Conservation (phyloP, 2,113 vertebrate species). For the Stegastes partitus region DNA sequence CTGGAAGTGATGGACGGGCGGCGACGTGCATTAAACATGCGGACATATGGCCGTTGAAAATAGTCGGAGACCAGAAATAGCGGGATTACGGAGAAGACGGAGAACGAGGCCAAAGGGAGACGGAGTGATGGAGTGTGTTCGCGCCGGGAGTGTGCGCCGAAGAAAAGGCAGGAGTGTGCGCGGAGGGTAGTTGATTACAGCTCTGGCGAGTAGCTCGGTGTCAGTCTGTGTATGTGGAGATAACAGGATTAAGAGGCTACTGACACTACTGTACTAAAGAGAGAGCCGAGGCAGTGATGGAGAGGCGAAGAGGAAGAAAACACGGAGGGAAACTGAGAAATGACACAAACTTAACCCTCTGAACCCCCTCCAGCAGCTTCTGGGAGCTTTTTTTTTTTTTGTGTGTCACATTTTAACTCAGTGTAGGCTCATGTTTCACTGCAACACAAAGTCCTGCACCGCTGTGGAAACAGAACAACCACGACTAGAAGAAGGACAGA, state of each 20-base stretch:
- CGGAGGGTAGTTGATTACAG: constrained; percentile 72
- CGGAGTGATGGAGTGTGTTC: constrained; percentile 20
- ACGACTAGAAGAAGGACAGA: no score
- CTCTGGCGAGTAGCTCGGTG: constrained; percentile 72
- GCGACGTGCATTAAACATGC: constrained; percentile 32
- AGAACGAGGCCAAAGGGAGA: constrained; percentile 31
- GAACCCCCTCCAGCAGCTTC: no score
- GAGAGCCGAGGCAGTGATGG: constrained; percentile 45
- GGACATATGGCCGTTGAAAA: constrained; percentile 48
- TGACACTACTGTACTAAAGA: constrained; percentile 78
- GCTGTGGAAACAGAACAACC: no score
- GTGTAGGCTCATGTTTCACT: no score
- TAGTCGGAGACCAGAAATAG: constrained; percentile 57
- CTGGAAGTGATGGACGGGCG: constrained; percentile 6
- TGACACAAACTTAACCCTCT: no score
- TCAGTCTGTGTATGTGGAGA: constrained; percentile 81
- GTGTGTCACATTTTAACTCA: no score
- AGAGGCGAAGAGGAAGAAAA: constrained; percentile 1
- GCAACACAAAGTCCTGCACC: no score
- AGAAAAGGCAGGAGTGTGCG: constrained; percentile 25
- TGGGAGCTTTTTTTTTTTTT: no score
- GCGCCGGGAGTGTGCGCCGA: constrained; percentile 18
- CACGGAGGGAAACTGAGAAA: background rate
- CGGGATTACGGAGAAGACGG: constrained; percentile 40
- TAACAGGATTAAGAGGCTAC: constrained; percentile 84